Conservation (phyloP, 2,797 vertebrate genomes). For the Valencia hispanica region DNA sequence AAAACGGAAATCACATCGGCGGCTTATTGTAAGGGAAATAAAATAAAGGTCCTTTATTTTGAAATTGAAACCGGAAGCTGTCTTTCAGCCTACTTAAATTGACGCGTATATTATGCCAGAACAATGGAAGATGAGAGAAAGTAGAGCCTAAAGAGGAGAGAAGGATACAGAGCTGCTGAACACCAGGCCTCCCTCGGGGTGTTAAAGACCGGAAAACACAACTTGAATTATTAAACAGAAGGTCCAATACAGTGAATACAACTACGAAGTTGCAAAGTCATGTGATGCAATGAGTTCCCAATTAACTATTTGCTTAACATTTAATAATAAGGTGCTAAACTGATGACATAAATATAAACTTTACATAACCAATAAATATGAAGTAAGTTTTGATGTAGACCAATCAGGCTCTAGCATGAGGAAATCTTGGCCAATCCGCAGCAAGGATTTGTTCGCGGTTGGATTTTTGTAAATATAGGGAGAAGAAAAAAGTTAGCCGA, state of each 20-base stretch:
- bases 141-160: slow-evolving; percentile 23
- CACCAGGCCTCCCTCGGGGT: slow-evolving; percentile 37
- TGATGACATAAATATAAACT: too few species aligned
- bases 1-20: neutral
- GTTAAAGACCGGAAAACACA: slow-evolving; percentile 12
- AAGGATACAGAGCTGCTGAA: slow-evolving; percentile 38
- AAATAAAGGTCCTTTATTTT: slow-evolving; percentile 49
- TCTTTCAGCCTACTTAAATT: slow-evolving; percentile 5
- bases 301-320: neutral
- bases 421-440: slow-evolving; percentile 21
- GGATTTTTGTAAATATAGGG: too few species aligned
- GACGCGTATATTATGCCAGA: slow-evolving; percentile 44
- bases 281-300: too few species aligned
- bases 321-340: neutral
- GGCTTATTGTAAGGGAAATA: neutral
- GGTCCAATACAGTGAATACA: neutral
- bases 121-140: slow-evolving; percentile 68
- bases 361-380: slow-evolving; percentile 12
- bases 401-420: slow-evolving; percentile 33
- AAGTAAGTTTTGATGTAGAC: neutral
- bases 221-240: neutral
- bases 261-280: neutral
- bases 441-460: neutral
- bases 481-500: neutral
- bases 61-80: slow-evolving; percentile 32